Percentiles rank a stretch among this genome's conserved stretches.
These are phyloP conservation scores for Bemisia tabaci DNA, from an alignment of 1,140 invertebrate genomes.

Conservation along the genomic window DNA sequence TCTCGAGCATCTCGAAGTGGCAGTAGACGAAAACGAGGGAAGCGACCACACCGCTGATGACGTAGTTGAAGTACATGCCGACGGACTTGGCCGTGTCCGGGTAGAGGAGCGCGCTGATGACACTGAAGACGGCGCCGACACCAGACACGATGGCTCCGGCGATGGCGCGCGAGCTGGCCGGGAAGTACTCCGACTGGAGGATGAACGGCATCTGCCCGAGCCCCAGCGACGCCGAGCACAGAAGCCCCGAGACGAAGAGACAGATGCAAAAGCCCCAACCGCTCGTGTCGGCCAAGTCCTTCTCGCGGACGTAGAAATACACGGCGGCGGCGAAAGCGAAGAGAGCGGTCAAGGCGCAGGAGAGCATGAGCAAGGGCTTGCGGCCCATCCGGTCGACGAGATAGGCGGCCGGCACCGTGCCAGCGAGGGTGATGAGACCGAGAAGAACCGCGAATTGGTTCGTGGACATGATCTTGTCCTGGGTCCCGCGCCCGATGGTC, in stretches of 20 bases:
- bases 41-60: background rate
- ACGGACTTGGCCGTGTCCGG: background rate
- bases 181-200: background rate
- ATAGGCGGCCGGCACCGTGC: background rate
- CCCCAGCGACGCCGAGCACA: slow-evolving; percentile 27
- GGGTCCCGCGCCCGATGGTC: background rate
- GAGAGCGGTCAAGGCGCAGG: background rate
- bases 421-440: background rate
- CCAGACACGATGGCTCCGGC: background rate
- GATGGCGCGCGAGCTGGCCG: background rate
- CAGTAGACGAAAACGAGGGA: background rate
- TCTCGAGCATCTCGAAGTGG: background rate
- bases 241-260: background rate
- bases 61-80: background rate
- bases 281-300: background rate
- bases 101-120: background rate
- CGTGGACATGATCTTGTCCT: background rate
- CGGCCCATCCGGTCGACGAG: background rate
- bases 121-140: background rate
- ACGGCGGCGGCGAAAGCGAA: background rate
- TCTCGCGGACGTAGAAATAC: background rate
- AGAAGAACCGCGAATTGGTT: background rate
- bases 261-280: background rate
- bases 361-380: background rate
- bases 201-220: slow-evolving; percentile 4